A percentile compares a stretch with the other conserved stretches of the same genome.
phyloP scores from a whole-genome alignment of 2,888 invertebrate genomes.

The Lasioglossum villosulum region DNA sequence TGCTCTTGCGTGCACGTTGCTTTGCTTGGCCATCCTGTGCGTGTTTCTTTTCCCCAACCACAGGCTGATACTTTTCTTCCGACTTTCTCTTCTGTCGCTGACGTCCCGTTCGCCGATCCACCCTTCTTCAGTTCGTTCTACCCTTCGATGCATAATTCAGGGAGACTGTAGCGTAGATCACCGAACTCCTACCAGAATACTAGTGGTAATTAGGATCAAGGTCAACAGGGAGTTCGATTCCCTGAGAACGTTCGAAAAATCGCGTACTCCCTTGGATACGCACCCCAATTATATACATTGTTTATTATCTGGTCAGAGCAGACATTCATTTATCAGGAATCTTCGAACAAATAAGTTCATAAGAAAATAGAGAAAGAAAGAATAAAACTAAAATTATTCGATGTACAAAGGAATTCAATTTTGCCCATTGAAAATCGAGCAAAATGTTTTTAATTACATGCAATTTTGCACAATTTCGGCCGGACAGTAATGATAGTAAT shows the following conservation, averaged over 20 bases:
- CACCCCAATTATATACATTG: background rate
- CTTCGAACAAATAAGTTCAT: too few relatives aligned
- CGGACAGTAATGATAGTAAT: background rate
- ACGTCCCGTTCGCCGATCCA: background rate
- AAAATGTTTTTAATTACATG: background rate
- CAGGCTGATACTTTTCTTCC: background rate
- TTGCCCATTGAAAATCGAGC: background rate
- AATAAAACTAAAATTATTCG: too few relatives aligned
- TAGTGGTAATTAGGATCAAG: constrained; percentile 34
- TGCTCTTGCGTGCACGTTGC: background rate
- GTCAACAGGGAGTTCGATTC: background rate
- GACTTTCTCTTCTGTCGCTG: background rate
- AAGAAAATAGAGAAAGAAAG: too few relatives aligned
- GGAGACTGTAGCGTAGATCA: constrained; percentile 66
- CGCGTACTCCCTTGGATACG: background rate
- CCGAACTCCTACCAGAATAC: background rate
- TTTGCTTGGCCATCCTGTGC: background rate
- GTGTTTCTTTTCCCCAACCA: background rate
- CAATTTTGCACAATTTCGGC: background rate
- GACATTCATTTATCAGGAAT: background rate
- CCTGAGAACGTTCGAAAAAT: background rate
- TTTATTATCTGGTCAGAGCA: background rate
- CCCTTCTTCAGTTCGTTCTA: background rate
- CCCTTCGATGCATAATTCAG: constrained; percentile 77
- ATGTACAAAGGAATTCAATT: too few relatives aligned